These are phyloP conservation scores for Lycopodina hypogea DNA, from an alignment of 37 sponge, comb jelly and placozoan genomes.

Conservation along the genomic window DNA sequence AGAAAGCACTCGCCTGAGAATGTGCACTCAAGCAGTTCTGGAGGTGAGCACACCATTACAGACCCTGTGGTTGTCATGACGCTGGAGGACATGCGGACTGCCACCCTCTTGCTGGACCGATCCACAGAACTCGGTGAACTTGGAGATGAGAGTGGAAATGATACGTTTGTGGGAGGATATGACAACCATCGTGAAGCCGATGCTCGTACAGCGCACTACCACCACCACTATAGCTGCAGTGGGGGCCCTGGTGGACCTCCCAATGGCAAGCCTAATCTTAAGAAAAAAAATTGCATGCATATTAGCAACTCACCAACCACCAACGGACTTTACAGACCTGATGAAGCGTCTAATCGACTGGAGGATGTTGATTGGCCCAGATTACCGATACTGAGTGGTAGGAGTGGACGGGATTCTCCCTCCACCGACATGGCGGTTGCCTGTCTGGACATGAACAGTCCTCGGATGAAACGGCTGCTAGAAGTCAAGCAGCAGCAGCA, in stretches of 20 bases:
- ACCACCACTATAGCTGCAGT: no score
- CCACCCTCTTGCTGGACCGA: not conserved
- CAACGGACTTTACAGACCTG: not conserved
- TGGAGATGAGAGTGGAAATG: not conserved
- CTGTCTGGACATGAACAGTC: constrained; percentile 24
- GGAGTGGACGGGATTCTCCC: constrained; percentile 40
- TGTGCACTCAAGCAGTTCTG: not conserved
- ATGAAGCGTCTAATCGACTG: not conserved
- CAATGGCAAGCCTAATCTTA: no score
- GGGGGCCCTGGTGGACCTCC: no score
- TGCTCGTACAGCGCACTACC: no score
- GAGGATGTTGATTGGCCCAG: not conserved
- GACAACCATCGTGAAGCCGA: no score
- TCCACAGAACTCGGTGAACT: not conserved
- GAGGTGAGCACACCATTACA: not conserved
- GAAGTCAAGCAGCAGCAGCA: not conserved
- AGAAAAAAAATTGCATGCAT: no score
- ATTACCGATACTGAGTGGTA: constrained; percentile 2
- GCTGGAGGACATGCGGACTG: not conserved
- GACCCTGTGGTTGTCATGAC: not conserved
- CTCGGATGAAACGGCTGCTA: constrained; percentile 12
- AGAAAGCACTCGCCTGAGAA: not conserved
- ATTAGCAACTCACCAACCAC: not conserved
- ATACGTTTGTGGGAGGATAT: not conserved
- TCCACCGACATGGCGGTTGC: constrained; percentile 53